Percentiles rank a stretch among this genome's conserved stretches.
Conservation (phyloP, 1,140 invertebrate genomes). For the Bombus pyrosoma region DNA sequence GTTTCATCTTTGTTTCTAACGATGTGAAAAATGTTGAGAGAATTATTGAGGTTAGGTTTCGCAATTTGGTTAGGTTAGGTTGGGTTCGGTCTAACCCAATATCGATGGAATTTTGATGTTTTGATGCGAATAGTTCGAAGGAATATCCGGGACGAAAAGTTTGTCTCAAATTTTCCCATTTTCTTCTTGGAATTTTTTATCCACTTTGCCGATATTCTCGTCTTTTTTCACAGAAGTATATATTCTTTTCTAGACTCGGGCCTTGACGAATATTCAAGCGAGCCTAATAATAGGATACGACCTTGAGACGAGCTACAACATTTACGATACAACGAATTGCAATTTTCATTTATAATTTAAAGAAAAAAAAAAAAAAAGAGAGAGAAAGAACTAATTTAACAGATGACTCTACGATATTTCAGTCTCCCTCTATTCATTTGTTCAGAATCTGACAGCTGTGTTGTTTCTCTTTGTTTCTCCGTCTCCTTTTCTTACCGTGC, state of each 20-base stretch:
- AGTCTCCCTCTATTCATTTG: background rate
- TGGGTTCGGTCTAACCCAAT: no score
- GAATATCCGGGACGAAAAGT: background rate
- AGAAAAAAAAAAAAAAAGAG: no score
- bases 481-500: background rate
- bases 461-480: constrained; percentile 12
- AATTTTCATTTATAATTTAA: background rate
- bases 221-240: no score
- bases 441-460: background rate
- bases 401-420: background rate
- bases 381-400: background rate
- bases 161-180: background rate
- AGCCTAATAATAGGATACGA: background rate
- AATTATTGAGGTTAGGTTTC: no score
- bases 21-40: no score
- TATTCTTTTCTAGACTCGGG: no score
- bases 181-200: background rate
- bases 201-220: background rate
- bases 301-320: background rate
- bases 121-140: no score
- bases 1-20: no score
- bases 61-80: no score
- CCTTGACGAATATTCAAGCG: no score
- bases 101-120: no score
- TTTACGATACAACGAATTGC: background rate